A percentile compares a stretch with the other conserved stretches of the same genome.
Conservation (phyloP, 2,797 vertebrate genomes). For the Eptatretus atami region DNA sequence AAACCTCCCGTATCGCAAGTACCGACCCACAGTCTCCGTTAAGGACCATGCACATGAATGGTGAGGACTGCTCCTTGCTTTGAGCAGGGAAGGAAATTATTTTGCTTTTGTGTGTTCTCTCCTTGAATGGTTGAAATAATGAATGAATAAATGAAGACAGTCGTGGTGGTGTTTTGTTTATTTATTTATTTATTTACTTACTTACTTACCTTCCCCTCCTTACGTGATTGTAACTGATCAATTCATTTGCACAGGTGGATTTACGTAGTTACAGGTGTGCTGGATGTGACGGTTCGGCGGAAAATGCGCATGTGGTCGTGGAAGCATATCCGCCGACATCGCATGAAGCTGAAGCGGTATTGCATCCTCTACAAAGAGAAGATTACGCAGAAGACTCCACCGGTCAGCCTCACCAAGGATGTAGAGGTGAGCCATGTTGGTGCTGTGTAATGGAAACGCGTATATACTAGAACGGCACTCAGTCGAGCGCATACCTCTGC, state of each 20-base stretch:
- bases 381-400: constrained; percentile 21
- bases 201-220: no score
- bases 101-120: no score
- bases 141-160: no score
- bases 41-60: constrained; percentile 30
- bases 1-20: constrained; percentile 72
- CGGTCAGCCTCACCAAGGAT: not conserved
- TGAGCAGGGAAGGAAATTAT: not conserved
- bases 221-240: no score
- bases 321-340: constrained; percentile 34
- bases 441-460: no score
- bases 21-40: constrained; percentile 33
- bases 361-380: constrained; percentile 52
- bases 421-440: not conserved
- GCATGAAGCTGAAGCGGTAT: constrained; percentile 35
- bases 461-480: no score
- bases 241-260: constrained; percentile 31
- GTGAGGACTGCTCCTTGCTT: constrained; percentile 16
- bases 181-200: no score
- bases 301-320: constrained; percentile 79
- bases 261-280: constrained; percentile 34
- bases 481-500: no score
- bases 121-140: no score
- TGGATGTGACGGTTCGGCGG: constrained; percentile 59
- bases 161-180: no score